Evolutionary conservation across 1,140 invertebrate genomes (phyloP).

Genomic region (Zaprionus nigranus): DNA sequence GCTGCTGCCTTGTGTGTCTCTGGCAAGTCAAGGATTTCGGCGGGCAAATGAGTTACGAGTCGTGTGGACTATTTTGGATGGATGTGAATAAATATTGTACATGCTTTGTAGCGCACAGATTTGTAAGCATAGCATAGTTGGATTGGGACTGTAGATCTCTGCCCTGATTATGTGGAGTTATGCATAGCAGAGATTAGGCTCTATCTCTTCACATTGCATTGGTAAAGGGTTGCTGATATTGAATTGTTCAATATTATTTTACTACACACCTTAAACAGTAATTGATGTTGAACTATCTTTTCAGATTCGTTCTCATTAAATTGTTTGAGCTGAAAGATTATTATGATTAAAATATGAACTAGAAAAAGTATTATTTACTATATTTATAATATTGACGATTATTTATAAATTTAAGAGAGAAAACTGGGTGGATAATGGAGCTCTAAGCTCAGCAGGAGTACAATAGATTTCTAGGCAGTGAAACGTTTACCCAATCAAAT

Average conservation of each 20-base stretch:
- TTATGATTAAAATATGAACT: too few species aligned
- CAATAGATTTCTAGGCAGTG: too few species aligned
- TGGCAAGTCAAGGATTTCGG: slow-evolving; percentile 46
- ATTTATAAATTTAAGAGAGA: too few species aligned
- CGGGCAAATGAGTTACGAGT: slow-evolving; percentile 29
- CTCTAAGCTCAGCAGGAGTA: too few species aligned
- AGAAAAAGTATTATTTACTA: too few species aligned
- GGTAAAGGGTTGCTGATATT: too few species aligned
- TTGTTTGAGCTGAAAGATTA: too few species aligned
- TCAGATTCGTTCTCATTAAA: too few species aligned
- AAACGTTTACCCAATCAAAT: too few species aligned
- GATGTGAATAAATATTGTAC: slow-evolving; percentile 18
- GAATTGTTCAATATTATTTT: too few species aligned
- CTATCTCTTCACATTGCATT: neutral
- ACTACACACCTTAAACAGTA: neutral
- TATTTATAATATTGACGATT: too few species aligned
- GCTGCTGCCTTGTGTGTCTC: slow-evolving; percentile 18
- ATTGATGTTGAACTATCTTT: neutral
- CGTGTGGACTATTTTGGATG: slow-evolving; percentile 19
- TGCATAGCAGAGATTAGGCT: neutral
- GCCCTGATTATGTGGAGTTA: neutral
- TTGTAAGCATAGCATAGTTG: neutral
- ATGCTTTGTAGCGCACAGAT: neutral
- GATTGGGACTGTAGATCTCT: neutral
- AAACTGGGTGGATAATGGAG: too few species aligned